Evolutionary conservation across 2,797 vertebrate species (phyloP).

Genomic region (Aphelocoma californica): DNA sequence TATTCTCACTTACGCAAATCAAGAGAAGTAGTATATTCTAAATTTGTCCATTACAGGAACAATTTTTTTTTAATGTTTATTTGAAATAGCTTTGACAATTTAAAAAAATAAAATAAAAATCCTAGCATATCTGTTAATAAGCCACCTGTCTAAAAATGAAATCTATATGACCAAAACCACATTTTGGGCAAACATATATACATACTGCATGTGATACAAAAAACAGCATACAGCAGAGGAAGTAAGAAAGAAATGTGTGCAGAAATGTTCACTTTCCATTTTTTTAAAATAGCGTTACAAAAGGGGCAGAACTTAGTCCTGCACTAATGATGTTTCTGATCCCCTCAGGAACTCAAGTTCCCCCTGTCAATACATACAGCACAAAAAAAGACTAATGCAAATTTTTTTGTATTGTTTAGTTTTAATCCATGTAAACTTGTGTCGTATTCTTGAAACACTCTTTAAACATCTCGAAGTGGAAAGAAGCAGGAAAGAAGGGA

Average conservation of each 20-base stretch:
- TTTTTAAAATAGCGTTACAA: conserved; percentile 56
- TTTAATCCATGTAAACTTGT: conserved; percentile 74
- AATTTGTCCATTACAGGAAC: conserved; percentile 52
- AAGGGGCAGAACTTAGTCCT: conserved; percentile 60
- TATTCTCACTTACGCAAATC: conserved; percentile 29
- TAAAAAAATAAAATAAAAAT: conserved; percentile 70
- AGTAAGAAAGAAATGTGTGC: conserved; percentile 53
- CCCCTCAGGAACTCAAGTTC: conserved; percentile 65
- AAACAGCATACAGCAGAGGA: conserved; percentile 54
- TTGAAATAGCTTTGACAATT: conserved; percentile 60
- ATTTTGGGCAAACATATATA: conserved; percentile 64
- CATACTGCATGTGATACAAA: conserved; percentile 61
- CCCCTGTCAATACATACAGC: conserved; percentile 48
- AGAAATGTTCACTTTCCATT: conserved; percentile 32
- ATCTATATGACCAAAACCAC: conserved; percentile 51
- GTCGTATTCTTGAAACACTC: conserved; percentile 66
- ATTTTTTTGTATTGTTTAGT: conserved; percentile 65
- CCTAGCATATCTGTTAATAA: conserved; percentile 62
- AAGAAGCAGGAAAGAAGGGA: conserved; percentile 70
- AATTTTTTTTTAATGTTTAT: conserved; percentile 29
- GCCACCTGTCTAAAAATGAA: conserved; percentile 59
- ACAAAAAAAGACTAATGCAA: conserved; percentile 67
- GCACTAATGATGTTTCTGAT: conserved; percentile 51
- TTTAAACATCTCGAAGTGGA: conserved; percentile 72
- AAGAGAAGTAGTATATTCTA: conserved; percentile 14